These are phyloP conservation scores for Tachystola acroxantha DNA, from an alignment of 2,888 invertebrate species.

Conservation along the genomic window DNA sequence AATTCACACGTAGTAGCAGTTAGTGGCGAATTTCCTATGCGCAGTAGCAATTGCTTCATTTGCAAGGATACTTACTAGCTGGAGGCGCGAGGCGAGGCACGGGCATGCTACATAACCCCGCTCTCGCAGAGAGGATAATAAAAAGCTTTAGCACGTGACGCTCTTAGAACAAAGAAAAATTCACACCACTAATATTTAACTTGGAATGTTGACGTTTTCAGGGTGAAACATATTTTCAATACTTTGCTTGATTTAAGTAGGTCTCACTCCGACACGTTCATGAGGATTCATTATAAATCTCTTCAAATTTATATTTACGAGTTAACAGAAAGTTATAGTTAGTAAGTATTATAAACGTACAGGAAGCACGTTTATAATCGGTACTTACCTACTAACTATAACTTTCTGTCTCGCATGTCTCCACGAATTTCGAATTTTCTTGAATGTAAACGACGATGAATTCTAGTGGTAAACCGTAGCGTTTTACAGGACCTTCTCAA, in stretches of 20 bases:
- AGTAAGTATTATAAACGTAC: too few relatives aligned
- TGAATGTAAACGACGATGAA: too few relatives aligned
- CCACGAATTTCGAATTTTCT: too few relatives aligned
- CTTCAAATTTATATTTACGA: too few relatives aligned
- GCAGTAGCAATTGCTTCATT: slow-evolving; percentile 44
- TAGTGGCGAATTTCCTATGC: slow-evolving; percentile 22
- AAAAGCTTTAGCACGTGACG: slow-evolving; percentile 66
- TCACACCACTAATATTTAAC: slow-evolving; percentile 42
- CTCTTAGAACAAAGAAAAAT: slow-evolving; percentile 53
- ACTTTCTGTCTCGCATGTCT: too few relatives aligned
- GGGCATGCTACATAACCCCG: slow-evolving; percentile 16
- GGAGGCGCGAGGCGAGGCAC: slow-evolving; percentile 27
- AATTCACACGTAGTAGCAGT: slow-evolving; percentile 6
- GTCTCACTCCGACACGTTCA: background rate
- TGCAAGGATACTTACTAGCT: slow-evolving; percentile 44
- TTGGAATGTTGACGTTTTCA: slow-evolving; percentile 25
- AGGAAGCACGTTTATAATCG: too few relatives aligned
- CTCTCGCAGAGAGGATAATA: slow-evolving; percentile 45
- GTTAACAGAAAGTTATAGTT: too few relatives aligned
- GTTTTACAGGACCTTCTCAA: too few relatives aligned
- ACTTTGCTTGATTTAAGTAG: slow-evolving; percentile 8
- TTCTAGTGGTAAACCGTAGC: too few relatives aligned
- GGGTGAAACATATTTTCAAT: slow-evolving; percentile 12
- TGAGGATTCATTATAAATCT: background rate
- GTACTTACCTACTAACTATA: too few relatives aligned